Conservation (phyloP, 2,113 vertebrate genomes). For the Varanus salvator region DNA sequence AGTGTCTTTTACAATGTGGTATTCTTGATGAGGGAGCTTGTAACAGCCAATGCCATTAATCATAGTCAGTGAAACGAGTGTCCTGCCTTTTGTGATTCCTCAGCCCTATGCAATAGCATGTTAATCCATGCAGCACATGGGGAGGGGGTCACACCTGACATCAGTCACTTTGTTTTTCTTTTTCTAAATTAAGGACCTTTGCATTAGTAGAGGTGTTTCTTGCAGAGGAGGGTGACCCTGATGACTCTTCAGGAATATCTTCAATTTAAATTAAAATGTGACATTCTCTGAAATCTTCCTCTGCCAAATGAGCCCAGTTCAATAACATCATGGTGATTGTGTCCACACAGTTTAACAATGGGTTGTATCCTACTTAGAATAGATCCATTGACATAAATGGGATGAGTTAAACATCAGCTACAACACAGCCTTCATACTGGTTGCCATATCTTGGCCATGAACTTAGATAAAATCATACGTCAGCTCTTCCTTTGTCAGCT, state of each 20-base stretch:
- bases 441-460: neutral
- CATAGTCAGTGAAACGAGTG: neutral
- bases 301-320: neutral
- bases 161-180: neutral
- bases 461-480: neutral
- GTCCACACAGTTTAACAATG: neutral
- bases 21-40: neutral
- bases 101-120: neutral
- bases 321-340: neutral
- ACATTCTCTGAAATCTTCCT: neutral
- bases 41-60: neutral
- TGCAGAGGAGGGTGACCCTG: too few species aligned
- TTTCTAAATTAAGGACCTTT: neutral
- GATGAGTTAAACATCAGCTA: too few species aligned
- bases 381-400: too few species aligned
- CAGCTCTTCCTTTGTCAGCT: neutral
- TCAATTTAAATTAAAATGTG: neutral
- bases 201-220: neutral
- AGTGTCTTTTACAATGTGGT: neutral
- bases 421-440: neutral
- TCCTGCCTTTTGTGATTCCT: neutral
- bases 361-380: too few species aligned
- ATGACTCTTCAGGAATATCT: neutral
- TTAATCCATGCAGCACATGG: neutral
- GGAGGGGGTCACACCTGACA: neutral